Evolutionary conservation across 2,113 vertebrate species (phyloP), one percentile per base, ranked within the genome.

Genomic region (Corythoichthys intestinalis): DNA sequence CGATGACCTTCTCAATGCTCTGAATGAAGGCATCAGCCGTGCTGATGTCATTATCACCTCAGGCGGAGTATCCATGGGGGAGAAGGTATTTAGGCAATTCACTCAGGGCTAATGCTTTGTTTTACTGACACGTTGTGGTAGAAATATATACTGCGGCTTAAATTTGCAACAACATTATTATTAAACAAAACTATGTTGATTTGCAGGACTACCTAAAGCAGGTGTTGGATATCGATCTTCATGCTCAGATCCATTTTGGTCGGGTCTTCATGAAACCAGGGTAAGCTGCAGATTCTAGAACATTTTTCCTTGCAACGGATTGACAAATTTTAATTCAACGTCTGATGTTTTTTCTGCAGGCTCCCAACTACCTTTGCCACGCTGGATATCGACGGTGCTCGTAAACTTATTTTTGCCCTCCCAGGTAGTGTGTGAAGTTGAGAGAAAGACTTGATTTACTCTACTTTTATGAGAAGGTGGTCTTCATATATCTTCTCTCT

Each of bases 231-330:
- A 97, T 99, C 74, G 96, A 99, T 89, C 97, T 99, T 83, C 97
- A 99, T 2, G 97, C 97, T 91, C 97, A 99, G 90, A 98, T 99
- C 88, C 97, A 99, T 87, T 99, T 99, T 92, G 96, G 96, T 83
- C 94, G 96, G 81, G 96, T 98, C 91, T 99, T 98, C 89, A 99
- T 99, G 97, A 99, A 98, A 92, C 97, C 97, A 92, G 97, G 97
- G 97, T 99, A 92, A 95, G 92, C 68, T 46, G 63, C 39, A 63
- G 44, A 34, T 52, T 14, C 63, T 48, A 28, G 15, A 9, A 65
- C 10, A 34, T 34, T 28, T 48, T 65, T 7, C 8, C 20, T 54
- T 17, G 50, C 9, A 8, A 14, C 10, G 35, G 59, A 11, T n/a
- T 20, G 44, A 14, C n/a, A 8, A 4, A 63, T 2, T 44, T 2